Evolutionary conservation across 64 coral and sea anemone species (phyloP), one percentile per base, ranked within the genome.

Genomic region (Stylophora pistillata): DNA sequence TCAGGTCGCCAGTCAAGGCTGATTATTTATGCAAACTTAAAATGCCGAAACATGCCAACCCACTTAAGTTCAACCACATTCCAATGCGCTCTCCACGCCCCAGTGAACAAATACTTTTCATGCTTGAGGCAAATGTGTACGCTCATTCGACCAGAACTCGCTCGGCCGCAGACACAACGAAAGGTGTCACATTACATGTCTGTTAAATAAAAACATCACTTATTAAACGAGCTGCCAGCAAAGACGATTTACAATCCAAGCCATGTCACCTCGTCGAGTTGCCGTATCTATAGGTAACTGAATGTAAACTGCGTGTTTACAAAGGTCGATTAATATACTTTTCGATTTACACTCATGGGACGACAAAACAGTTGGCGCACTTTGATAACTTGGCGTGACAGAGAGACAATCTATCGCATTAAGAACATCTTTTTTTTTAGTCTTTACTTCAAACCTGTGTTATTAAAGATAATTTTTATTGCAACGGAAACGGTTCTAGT

Each of bases 21-120:
- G 47, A 78, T 77, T 90, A 80, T 15, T 90, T 90, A 90, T 90
- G 89, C 89, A 90, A 90, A 90, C 66, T 74, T 83, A 55, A 81
- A 82, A 75, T 53, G 78, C 87, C 78, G 31, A 33, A 83, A 58
- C 61, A 84, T 73, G 83, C 80, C 65, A 84, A 83, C 78, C 82
- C 89, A 81, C 78, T 73, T 77, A 76, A 80, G 61, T 69, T 63
- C 79, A 92, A 33, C 37, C 55, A 69, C 76, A 82, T 92, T 80
- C 90, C 65, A 92, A 37, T 20, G 73, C 32, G 33, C 70, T 86
- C 75, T 86, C 90, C 90, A 92, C 90, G 82, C 90, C 90, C 90
- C 90, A 86, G 37, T 92, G 80, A 78, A 25, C 65, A 92, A 92
- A 92, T 86, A 86, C 72, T 81, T 90, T 58, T 83, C 89, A 84